Percentiles rank a stretch among this genome's conserved stretches.
Conservation (phyloP, 2,113 vertebrate species). For the Myrmecobius fasciatus region DNA sequence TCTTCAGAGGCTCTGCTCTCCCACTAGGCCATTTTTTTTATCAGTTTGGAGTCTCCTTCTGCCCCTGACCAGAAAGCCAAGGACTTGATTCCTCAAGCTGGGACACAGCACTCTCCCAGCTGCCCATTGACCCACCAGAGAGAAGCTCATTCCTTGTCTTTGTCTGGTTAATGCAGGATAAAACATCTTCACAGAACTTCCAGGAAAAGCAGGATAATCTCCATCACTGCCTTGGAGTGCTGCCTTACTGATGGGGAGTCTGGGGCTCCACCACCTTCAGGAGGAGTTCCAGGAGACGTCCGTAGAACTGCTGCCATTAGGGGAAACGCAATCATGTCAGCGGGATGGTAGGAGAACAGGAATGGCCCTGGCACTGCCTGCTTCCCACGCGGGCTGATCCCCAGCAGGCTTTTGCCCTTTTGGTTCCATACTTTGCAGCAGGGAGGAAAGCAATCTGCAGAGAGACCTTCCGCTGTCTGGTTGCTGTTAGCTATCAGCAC, state of each 20-base stretch:
- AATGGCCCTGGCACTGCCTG: fast-evolving
- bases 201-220: background rate
- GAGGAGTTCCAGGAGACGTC: fast-evolving
- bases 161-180: background rate
- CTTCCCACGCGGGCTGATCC: background rate
- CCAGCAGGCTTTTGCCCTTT: background rate
- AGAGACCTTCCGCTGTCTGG: fast-evolving
- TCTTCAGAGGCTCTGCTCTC: background rate
- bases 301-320: fast-evolving
- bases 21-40: background rate
- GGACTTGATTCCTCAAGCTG: background rate
- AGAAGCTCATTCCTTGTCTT: background rate
- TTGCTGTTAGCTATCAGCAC: background rate
- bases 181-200: background rate
- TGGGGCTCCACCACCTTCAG: background rate
- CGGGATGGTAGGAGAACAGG: background rate
- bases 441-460: background rate
- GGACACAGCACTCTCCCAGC: background rate
- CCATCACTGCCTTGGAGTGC: background rate
- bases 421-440: background rate
- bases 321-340: fast-evolving
- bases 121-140: background rate
- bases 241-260: fast-evolving
- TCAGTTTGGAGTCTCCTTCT: background rate
- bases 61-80: background rate